These are phyloP conservation scores for Neotoma lepida DNA, from an alignment of 2,113 vertebrate species.

Conservation along the genomic window DNA sequence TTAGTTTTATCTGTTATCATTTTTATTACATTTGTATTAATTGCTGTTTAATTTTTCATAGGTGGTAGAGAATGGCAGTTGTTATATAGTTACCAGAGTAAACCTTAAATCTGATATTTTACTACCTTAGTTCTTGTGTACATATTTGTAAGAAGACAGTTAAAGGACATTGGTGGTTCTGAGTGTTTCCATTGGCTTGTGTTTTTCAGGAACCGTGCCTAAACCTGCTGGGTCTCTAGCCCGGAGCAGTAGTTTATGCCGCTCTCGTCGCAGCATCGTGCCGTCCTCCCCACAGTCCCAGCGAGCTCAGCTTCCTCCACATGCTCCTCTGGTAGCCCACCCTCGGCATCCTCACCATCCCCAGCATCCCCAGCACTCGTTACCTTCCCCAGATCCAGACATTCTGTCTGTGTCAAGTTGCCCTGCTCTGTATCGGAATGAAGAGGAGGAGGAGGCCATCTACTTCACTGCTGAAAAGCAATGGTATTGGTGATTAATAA, in stretches of 20 bases:
- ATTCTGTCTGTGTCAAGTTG: conserved; percentile 96
- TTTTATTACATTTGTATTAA: conserved; percentile 24
- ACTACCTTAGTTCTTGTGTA: too few relatives aligned
- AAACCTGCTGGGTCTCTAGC: conserved; percentile 88
- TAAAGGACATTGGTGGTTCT: rapidly evolving
- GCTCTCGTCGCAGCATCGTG: conserved; percentile 93
- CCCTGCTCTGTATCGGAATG: conserved; percentile 92
- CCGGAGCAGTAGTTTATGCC: conserved; percentile 95
- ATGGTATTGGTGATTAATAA: conserved; percentile 88
- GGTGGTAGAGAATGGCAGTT: not conserved
- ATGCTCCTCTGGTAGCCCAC: not conserved
- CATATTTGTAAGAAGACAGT: rapidly evolving
- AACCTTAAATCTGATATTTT: not conserved
- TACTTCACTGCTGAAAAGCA: conserved; percentile 95
- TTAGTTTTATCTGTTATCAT: conserved; percentile 6
- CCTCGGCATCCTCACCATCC: conserved; percentile 51
- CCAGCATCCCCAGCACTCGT: conserved; percentile 79
- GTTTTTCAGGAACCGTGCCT: conserved; percentile 86
- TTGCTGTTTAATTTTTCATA: not conserved
- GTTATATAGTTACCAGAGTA: not conserved
- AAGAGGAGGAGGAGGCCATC: conserved; percentile 95
- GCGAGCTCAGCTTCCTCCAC: conserved; percentile 72
- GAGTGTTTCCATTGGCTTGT: not conserved
- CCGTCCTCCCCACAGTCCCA: conserved; percentile 90
- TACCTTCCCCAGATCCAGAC: conserved; percentile 95